Percentiles rank a stretch among this genome's conserved stretches.
Conservation (phyloP, 1,140 invertebrate species). For the Drosophila santomea region DNA sequence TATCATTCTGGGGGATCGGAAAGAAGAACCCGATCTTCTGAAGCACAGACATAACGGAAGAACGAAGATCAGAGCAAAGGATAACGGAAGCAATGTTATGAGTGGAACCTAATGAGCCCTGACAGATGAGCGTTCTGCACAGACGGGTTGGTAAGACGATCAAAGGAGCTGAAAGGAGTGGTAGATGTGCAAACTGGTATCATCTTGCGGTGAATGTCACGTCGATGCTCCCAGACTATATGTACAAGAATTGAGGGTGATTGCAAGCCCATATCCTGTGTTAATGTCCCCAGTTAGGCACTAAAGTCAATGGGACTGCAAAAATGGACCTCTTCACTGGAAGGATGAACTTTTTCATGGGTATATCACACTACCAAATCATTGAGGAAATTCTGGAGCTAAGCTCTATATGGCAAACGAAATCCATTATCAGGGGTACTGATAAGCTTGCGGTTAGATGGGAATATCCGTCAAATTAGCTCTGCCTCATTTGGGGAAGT, state of each 20-base stretch:
- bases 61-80: conserved; percentile 41
- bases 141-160: conserved; percentile 3
- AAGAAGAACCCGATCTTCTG: conserved; percentile 13
- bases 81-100: conserved; percentile 40
- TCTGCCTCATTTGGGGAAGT: neutral
- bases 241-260: conserved; percentile 10
- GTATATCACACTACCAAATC: neutral
- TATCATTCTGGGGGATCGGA: conserved; percentile 7
- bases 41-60: conserved; percentile 32
- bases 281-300: neutral
- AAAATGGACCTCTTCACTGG: neutral
- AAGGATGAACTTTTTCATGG: too few relatives aligned
- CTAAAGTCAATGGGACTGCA: neutral
- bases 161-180: neutral
- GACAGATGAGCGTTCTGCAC: conserved; percentile 33
- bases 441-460: neutral
- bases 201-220: conserved; percentile 36
- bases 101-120: conserved; percentile 51
- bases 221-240: neutral
- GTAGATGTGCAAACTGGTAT: conserved; percentile 8
- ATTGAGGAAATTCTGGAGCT: neutral
- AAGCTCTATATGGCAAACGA: neutral
- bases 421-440: neutral
- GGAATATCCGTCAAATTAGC: neutral
- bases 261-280: conserved; percentile 26